Evolutionary conservation across 2,797 vertebrate genomes (phyloP), one percentile per base, ranked within the genome.

Genomic region (Sylvia borin): DNA sequence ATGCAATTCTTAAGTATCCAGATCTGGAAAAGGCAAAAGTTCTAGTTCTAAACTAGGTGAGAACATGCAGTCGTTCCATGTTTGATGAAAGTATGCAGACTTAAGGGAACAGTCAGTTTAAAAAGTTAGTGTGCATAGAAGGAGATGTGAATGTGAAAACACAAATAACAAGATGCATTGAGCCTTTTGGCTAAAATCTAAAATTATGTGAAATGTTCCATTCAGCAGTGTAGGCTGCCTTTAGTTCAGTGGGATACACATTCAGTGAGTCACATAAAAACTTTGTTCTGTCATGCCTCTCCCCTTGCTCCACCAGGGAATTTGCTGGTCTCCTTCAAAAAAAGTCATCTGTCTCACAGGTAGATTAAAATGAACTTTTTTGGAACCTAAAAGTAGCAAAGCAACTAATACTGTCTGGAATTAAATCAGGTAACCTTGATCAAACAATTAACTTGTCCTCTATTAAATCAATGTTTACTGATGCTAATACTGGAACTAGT

Each of bases 391-490:
- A 85, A 85, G 92, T 73, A 88, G 71, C 43, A 86, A 91, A 93
- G 53, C 45, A 84, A 67, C 53, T 92, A 89, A 70, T 93, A 74
- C 50, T 65, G 22, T 60, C 58, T 92, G 43, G 67, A 92, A 84
- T 85, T 93, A 87, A 94, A 91, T 86, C 60, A 92, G 67, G 71
- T 64, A 87, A 57, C 25, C 71, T 93, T 76, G 77, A 90, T 91
- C 77, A 90, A 88, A 89, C 74, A 89, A 94, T 95, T 96, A 97
- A 86, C 74, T 95, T 61, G 53, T 82, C 38, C 34, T 89, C 64
- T 95, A 57, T 71, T 93, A 82, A 95, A 91, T 94, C 84, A 93
- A 29, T 95, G 91, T 94, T 89, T 93, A 88, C 45, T 92, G 77
- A 64, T 94, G 71, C 74, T 95, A 70, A 88, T 87, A 81, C 32